These are phyloP conservation scores for Pentamera pediparva DNA, from an alignment of 53 echinoderm and acorn worm genomes.

Conservation along the genomic window DNA sequence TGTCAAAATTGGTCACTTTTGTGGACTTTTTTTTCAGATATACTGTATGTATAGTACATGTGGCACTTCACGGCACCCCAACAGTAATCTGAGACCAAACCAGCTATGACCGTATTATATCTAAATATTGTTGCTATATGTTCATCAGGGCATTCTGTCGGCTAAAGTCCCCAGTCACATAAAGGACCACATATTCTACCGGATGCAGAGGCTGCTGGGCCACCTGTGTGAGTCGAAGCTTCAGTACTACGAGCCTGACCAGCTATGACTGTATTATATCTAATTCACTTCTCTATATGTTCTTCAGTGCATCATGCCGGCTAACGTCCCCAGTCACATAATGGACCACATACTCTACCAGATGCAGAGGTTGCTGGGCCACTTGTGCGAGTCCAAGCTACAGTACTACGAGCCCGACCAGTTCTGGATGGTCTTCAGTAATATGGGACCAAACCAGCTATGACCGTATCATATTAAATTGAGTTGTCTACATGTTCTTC, in stretches of 20 bases:
- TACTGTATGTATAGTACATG: too few relatives aligned
- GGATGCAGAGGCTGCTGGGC: constrained; percentile 92
- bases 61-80: too few relatives aligned
- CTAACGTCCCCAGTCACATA: constrained; percentile 46
- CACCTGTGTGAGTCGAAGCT: constrained; percentile 90
- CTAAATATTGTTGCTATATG: too few relatives aligned
- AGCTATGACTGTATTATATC: too few relatives aligned
- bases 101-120: too few relatives aligned
- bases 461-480: too few relatives aligned
- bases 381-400: constrained; percentile 85
- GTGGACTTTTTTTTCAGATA: too few relatives aligned
- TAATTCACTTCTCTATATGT: neutral
- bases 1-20: too few relatives aligned
- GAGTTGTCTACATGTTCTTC: too few relatives aligned
- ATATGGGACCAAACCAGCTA: too few relatives aligned
- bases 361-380: constrained; percentile 93
- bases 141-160: constrained; percentile 63
- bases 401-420: constrained; percentile 95
- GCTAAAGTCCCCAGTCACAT: constrained; percentile 51
- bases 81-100: too few relatives aligned
- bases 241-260: constrained; percentile 94
- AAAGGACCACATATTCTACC: constrained; percentile 85
- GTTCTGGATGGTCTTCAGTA: constrained; percentile 96
- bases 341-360: constrained; percentile 90
- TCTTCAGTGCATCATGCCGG: constrained; percentile 62